Conservation (phyloP, 2,113 vertebrate species). For the Piprites chloris region DNA sequence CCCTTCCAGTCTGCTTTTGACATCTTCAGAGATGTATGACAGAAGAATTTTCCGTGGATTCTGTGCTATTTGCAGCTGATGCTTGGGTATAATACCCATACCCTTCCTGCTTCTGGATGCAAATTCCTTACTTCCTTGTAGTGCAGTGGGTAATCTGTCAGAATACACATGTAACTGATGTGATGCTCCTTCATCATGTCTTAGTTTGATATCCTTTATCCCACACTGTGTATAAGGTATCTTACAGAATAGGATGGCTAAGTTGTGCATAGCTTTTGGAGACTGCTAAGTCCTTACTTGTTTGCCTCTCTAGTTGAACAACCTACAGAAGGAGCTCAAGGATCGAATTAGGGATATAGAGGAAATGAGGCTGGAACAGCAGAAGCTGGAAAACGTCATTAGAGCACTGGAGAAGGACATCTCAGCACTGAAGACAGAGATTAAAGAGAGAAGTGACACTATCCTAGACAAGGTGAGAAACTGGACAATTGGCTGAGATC, state of each 20-base stretch:
- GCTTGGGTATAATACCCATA: neutral
- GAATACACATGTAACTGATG: neutral
- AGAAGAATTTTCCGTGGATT: neutral
- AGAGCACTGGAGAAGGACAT: conserved; percentile 86
- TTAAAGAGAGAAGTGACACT: conserved; percentile 81
- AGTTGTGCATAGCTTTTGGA: neutral
- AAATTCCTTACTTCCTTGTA: neutral
- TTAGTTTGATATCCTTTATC: neutral
- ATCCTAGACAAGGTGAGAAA: conserved; percentile 86
- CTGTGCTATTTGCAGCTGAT: neutral
- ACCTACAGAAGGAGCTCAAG: conserved; percentile 84
- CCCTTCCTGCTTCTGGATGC: neutral
- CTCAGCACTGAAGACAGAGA: conserved; percentile 80
- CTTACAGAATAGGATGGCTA: neutral
- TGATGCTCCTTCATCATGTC: neutral
- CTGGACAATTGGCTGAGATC: neutral
- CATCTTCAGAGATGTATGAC: neutral
- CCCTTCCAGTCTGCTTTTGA: neutral
- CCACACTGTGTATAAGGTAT: neutral
- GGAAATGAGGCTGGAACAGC: conserved; percentile 79
- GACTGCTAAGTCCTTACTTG: neutral
- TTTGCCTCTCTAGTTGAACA: conserved; percentile 75
- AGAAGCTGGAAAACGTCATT: conserved; percentile 81
- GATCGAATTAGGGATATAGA: conserved; percentile 74
- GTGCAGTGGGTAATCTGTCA: neutral